phyloP scores from a whole-genome alignment of 2,888 invertebrate genomes.

The Xiphydria camelus region DNA sequence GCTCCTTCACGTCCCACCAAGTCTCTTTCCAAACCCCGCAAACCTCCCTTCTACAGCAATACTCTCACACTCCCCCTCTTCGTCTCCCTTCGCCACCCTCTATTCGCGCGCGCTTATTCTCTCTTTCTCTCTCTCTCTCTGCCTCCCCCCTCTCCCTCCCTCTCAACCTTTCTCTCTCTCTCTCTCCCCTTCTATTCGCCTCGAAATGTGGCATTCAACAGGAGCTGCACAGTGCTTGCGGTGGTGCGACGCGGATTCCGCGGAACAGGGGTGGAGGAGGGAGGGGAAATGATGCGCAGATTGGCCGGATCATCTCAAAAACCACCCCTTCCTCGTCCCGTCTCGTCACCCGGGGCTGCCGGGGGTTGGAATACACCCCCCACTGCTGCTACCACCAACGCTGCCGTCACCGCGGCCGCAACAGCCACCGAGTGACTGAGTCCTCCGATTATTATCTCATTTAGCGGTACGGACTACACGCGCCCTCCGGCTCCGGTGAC shows the following conservation, averaged over 20 bases:
- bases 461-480: constrained; percentile 47
- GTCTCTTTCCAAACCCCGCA: too few species aligned
- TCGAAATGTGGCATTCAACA: constrained; percentile 56
- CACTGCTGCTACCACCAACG: constrained; percentile 35
- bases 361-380: constrained; percentile 43
- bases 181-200: constrained; percentile 31
- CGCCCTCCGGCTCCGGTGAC: constrained; percentile 20
- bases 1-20: too few species aligned
- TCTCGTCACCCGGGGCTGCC: constrained; percentile 20
- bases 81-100: too few species aligned
- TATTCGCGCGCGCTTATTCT: constrained; percentile 32
- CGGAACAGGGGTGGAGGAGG: constrained; percentile 36
- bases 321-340: constrained; percentile 40
- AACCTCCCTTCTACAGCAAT: too few species aligned
- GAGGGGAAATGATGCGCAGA: constrained; percentile 58
- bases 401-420: constrained; percentile 31
- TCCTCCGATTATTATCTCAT: constrained; percentile 55
- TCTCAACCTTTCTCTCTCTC: constrained; percentile 4
- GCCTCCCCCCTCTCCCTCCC: constrained; percentile 12
- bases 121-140: constrained; percentile 1
- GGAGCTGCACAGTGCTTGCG: constrained; percentile 30
- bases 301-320: constrained; percentile 59
- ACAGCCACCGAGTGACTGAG: constrained; percentile 44
- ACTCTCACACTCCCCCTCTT: too few species aligned
- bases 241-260: constrained; percentile 19